phyloP scores from a whole-genome alignment of 30 jellyfish, hydroid and myxozoan species.

The Aurelia sp. region DNA sequence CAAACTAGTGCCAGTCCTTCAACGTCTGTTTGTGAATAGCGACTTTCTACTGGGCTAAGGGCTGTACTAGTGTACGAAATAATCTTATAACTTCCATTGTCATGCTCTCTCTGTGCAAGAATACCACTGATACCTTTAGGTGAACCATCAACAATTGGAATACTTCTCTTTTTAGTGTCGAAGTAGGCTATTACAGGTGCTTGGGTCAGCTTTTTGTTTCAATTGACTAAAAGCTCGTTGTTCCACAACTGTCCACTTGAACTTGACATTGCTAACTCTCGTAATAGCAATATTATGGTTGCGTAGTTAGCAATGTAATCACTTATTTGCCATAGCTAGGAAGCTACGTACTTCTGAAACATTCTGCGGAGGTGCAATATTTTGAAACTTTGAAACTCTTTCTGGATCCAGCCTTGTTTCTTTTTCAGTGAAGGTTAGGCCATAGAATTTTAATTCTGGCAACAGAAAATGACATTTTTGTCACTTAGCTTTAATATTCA shows the following conservation, averaged over 20 bases:
- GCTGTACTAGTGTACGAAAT: conserved; percentile 42
- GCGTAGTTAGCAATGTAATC: conserved; percentile 28
- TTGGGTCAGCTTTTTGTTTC: conserved; percentile 18
- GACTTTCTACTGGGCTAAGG: conserved; percentile 14
- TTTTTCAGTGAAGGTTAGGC: conserved; percentile 27
- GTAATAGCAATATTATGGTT: conserved; percentile 3
- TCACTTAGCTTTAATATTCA: conserved; percentile 8
- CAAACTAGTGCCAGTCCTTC: conserved; percentile 49
- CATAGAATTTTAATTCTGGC: conserved; percentile 5
- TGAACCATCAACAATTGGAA: conserved; percentile 26
- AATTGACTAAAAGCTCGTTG: conserved; percentile 39
- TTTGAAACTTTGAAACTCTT: conserved; percentile 7
- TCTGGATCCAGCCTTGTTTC: conserved; percentile 31
- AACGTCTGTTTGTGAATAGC: conserved; percentile 34
- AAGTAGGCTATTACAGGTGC: conserved; percentile 39
- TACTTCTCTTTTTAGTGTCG: conserved; percentile 12
- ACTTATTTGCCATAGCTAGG: conserved; percentile 33
- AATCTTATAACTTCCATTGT: neutral
- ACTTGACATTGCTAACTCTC: conserved; percentile 18
- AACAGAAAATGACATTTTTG: conserved; percentile 15
- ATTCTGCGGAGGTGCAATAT: conserved; percentile 37
- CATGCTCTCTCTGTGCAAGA: neutral
- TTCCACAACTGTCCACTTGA: conserved; percentile 32
- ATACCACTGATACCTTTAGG: conserved; percentile 34
- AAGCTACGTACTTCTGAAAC: conserved; percentile 30